Base-by-base conservation (phyloP, 2,888 invertebrate species). In the Conus canariensis region DNA sequence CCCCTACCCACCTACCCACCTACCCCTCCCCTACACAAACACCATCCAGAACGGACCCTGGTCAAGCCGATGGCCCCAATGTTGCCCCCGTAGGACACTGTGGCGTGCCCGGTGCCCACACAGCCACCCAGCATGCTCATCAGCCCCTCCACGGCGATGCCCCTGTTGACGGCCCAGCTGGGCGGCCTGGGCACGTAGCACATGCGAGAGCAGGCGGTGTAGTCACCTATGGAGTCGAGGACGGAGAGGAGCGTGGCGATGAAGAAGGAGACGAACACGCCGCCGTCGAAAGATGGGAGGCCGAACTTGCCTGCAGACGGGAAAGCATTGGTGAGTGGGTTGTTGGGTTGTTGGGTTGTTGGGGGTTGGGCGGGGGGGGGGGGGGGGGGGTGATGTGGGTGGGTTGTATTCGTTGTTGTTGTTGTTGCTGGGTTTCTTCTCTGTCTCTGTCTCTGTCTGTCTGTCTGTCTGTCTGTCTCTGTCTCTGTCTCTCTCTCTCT, bases 51-150 rank as follows among this genome's bases (percentile, higher is more conserved):
- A 64, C 64, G 0, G 9, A 98, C 98, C 97, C 98, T 98, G 6
- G 98, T 98, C 1, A 98, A 97, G 83, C 98, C 98, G 93, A 98
- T 98, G 5, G 98, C 98, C 0, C 98, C 98, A 82, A 98, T 98
- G 96, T 98, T 98, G 95, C 98, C 98, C 59, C 98, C 98, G 94
- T 98, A 98, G 0, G 98, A 98, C 94, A 98, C 98, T 88, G 98
- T 98, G 0, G 98, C 98, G 95, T 98, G 98, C 1, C 98, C 98
- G 85, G 98, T 97, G 22, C 98, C 98, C 97, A 98, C 98, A 9
- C 98, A 97, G 0, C 98, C 98, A 0, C 98, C 98, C 70, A 98
- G 96, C 91, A 98, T 97, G 0, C 98, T 98, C 83, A 98, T 98
- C 0, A 98, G 95, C 0, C 98, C 98, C 96, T 98, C 98, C 0